A percentile compares a stretch with the other conserved stretches of the same genome.
These are phyloP conservation scores for Rhynchonema sp. DNA, from an alignment of 2,888 invertebrate genomes.

Conservation along the genomic window DNA sequence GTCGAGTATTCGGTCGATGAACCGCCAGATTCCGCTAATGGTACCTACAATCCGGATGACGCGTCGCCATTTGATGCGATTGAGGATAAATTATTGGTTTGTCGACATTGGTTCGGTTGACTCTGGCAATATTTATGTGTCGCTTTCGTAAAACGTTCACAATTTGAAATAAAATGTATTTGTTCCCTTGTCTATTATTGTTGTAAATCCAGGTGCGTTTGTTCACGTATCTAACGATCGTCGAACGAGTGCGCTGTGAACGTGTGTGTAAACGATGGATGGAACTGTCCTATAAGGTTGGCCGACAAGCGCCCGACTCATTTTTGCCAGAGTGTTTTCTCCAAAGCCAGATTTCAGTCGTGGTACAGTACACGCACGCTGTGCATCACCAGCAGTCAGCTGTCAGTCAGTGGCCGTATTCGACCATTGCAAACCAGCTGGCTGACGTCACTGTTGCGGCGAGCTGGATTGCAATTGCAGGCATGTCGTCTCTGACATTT, in stretches of 20 bases:
- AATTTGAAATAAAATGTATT: no score
- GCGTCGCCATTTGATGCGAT: background rate
- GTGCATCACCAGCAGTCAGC: background rate
- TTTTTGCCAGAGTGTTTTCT: no score
- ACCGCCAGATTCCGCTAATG: background rate
- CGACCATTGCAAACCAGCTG: background rate
- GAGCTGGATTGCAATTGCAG: background rate
- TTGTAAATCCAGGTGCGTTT: no score
- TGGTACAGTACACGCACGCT: background rate
- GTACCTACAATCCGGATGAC: background rate
- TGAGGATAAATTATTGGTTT: background rate
- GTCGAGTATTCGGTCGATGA: background rate
- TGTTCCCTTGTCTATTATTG: no score
- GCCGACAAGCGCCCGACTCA: no score
- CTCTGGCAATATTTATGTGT: no score
- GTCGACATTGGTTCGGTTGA: no score
- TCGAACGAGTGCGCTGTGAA: slow-evolving; percentile 22
- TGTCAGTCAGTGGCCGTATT: background rate
- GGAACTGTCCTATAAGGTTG: slow-evolving; percentile 14
- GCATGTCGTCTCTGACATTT: no score
- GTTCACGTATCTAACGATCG: slow-evolving; percentile 15
- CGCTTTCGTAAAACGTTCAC: no score
- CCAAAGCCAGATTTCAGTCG: no score
- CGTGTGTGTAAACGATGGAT: slow-evolving; percentile 22
- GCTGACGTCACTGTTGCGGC: background rate